Evolutionary conservation across 1,140 invertebrate genomes (phyloP).

Genomic region (Bacillus rossius): DNA sequence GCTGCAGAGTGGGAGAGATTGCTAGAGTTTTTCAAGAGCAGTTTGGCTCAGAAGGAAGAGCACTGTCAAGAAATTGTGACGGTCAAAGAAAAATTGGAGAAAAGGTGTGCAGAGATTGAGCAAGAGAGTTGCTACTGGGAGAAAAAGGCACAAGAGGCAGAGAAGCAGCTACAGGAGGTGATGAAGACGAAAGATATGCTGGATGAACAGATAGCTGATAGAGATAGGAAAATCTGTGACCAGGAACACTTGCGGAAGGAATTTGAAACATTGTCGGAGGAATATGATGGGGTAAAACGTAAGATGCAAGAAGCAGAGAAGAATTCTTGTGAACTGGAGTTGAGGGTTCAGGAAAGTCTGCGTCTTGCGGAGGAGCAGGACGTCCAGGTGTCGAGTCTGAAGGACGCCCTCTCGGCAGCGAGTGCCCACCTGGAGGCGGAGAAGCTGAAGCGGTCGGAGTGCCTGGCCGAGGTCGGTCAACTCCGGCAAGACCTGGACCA

Average conservation of each 20-base stretch:
- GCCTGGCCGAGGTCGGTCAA: not conserved
- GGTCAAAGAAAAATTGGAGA: not conserved
- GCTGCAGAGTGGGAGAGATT: too few relatives aligned
- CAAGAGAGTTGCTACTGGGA: slow-evolving; percentile 1
- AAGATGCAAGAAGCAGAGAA: too few relatives aligned
- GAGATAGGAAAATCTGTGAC: not conserved
- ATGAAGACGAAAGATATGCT: not conserved
- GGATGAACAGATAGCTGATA: slow-evolving; percentile 4
- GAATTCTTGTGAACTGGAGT: too few relatives aligned
- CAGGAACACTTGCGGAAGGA: not conserved
- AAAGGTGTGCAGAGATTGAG: not conserved
- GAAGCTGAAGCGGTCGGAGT: not conserved
- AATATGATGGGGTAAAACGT: not conserved
- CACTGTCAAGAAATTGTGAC: not conserved
- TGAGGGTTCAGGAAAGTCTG: too few relatives aligned
- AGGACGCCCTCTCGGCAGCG: not conserved
- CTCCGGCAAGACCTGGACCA: not conserved
- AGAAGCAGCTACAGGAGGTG: slow-evolving; percentile 1
- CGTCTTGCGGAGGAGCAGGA: too few relatives aligned
- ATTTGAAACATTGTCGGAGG: not conserved
- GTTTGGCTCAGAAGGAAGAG: not conserved
- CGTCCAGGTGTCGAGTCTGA: too few relatives aligned
- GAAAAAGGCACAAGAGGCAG: not conserved
- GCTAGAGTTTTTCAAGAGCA: too few relatives aligned
- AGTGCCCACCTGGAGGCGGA: not conserved